A percentile compares a stretch with the other conserved stretches of the same genome.
Evolutionary conservation across 2,797 vertebrate genomes (phyloP).

Genomic region (Pteropus rufus): DNA sequence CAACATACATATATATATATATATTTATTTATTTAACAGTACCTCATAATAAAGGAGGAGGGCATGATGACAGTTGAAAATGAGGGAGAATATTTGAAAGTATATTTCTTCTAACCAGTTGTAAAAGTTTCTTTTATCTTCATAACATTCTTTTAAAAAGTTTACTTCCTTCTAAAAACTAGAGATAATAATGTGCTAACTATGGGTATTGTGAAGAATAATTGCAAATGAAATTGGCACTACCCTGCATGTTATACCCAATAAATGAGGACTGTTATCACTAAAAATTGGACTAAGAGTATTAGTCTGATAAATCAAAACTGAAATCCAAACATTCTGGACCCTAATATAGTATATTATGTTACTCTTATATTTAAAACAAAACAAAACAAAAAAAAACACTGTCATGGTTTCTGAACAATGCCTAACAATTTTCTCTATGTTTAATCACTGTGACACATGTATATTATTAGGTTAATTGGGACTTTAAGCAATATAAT

Average conservation of each 20-base stretch:
- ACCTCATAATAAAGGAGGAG: not conserved
- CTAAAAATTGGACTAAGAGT: not conserved
- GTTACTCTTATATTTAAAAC: not conserved
- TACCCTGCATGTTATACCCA: not conserved
- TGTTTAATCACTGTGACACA: not conserved
- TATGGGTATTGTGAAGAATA: not conserved
- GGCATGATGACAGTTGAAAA: not conserved
- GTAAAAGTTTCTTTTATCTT: constrained; percentile 9
- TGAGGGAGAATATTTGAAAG: not conserved
- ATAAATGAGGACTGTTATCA: not conserved
- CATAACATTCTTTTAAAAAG: not conserved
- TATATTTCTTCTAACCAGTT: not conserved
- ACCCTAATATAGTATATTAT: not conserved
- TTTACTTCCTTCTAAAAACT: not conserved
- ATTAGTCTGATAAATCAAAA: not conserved
- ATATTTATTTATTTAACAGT: not conserved
- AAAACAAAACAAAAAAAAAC: too few relatives aligned
- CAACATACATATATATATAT: too few relatives aligned
- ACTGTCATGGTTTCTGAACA: not conserved
- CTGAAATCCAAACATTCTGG: not conserved
- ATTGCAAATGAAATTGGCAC: not conserved
- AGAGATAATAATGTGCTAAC: not conserved
- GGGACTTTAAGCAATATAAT: not conserved
- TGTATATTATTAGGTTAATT: not conserved
- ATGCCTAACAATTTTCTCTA: not conserved